These are phyloP conservation scores for Coregonus ussuriensis DNA, from an alignment of 2,797 vertebrate genomes.

Conservation along the genomic window DNA sequence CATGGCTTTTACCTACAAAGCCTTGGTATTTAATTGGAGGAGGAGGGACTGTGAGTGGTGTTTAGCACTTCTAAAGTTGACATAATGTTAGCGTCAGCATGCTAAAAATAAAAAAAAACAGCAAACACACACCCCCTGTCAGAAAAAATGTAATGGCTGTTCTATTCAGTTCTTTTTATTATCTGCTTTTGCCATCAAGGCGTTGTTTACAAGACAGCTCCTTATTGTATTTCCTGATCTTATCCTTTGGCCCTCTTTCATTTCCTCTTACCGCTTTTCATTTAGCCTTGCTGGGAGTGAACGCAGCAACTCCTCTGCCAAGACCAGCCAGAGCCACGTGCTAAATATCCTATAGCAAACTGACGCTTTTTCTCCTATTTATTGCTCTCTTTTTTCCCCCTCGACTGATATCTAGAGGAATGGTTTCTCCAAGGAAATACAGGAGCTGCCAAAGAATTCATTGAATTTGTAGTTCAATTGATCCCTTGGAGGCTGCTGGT, in stretches of 20 bases:
- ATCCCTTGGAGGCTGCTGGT: constrained; percentile 62
- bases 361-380: constrained; percentile 14
- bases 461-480: constrained; percentile 73
- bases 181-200: constrained; percentile 66
- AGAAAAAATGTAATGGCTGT: constrained; percentile 64
- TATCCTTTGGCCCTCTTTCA: constrained; percentile 75
- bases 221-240: constrained; percentile 74
- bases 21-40: constrained; percentile 20
- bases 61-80: constrained; percentile 44
- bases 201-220: constrained; percentile 73
- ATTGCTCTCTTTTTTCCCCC: constrained; percentile 10
- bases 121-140: constrained; percentile 53
- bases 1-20: constrained; percentile 32
- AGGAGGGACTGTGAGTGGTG: background rate
- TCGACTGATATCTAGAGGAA: constrained; percentile 60
- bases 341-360: constrained; percentile 63
- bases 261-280: constrained; percentile 74
- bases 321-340: constrained; percentile 49
- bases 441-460: constrained; percentile 68
- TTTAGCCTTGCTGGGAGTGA: constrained; percentile 51
- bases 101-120: background rate
- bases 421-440: constrained; percentile 68
- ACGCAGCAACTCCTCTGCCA: constrained; percentile 56
- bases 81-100: constrained; percentile 52
- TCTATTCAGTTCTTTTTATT: constrained; percentile 67